These are phyloP conservation scores for Drosophila helvetica DNA, from an alignment of 2,888 invertebrate genomes.

Conservation along the genomic window DNA sequence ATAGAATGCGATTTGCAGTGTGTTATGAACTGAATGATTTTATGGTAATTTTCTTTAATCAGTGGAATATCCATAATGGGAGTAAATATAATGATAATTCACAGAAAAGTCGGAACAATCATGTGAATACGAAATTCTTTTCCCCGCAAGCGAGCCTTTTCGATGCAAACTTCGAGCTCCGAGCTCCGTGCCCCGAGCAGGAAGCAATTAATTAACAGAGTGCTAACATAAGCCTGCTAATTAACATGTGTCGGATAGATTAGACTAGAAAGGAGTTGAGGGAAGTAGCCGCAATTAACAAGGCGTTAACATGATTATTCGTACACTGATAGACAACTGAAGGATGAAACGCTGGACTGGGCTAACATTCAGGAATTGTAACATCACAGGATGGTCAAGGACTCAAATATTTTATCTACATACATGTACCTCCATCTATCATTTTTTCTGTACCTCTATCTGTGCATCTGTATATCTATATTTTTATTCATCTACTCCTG, in stretches of 20 bases:
- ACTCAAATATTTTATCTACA: too few species aligned
- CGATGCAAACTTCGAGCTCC: conserved; percentile 14
- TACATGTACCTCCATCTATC: too few species aligned
- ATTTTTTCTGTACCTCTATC: too few species aligned
- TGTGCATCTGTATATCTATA: too few species aligned
- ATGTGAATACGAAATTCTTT: conserved; percentile 19
- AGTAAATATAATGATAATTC: background rate
- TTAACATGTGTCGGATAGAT: conserved; percentile 38
- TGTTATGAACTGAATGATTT: conserved; percentile 34
- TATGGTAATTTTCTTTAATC: conserved; percentile 29
- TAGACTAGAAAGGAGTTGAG: conserved; percentile 21
- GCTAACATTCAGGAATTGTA: too few species aligned
- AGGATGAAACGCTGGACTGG: background rate
- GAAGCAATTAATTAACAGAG: conserved; percentile 30
- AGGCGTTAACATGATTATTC: conserved; percentile 30
- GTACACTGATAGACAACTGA: conserved; percentile 20
- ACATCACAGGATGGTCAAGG: too few species aligned
- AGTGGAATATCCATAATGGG: conserved; percentile 6
- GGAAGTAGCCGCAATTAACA: conserved; percentile 33
- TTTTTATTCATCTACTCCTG: background rate
- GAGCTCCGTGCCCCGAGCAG: conserved; percentile 6
- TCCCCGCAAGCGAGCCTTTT: background rate
- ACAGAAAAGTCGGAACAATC: conserved; percentile 24
- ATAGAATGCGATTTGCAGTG: conserved; percentile 27
- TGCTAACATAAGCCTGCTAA: conserved; percentile 29